Percentiles rank a stretch among this genome's conserved stretches.
Evolutionary conservation across 2,888 invertebrate genomes (phyloP).

Genomic region (Cheilosia variabilis): DNA sequence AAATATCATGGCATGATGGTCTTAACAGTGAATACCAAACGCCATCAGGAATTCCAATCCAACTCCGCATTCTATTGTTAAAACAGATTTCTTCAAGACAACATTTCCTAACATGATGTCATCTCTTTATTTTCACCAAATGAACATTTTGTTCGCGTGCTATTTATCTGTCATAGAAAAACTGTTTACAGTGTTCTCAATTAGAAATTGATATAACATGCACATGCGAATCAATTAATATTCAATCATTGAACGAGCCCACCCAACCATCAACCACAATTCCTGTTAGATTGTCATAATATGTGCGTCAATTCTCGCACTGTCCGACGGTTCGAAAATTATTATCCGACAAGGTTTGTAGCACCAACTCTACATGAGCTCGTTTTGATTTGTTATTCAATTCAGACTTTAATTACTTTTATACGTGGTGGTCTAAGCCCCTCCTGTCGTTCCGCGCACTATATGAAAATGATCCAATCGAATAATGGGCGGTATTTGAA

Average conservation of each 20-base stretch:
- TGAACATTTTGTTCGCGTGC: constrained; percentile 12
- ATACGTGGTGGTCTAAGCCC: constrained; percentile 3
- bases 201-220: constrained; percentile 43
- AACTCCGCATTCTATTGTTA: neutral
- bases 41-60: neutral
- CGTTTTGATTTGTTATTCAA: neutral
- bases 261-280: constrained; percentile 23
- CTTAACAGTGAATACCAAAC: neutral
- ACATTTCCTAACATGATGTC: constrained; percentile 48
- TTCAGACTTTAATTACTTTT: neutral
- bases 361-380: neutral
- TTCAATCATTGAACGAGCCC: constrained; percentile 45
- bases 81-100: neutral
- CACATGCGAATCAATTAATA: constrained; percentile 37
- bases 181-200: constrained; percentile 37
- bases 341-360: constrained; percentile 9
- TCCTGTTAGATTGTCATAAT: constrained; percentile 8
- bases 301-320: constrained; percentile 13
- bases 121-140: constrained; percentile 36
- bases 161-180: constrained; percentile 21
- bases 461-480: constrained; percentile 11
- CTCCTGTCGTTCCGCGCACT: neutral
- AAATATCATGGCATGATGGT: too few relatives aligned
- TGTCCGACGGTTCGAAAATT: constrained; percentile 4
- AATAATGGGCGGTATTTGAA: constrained; percentile 25